These are phyloP conservation scores for Sarcophaga caerulescens DNA, from an alignment of 2,888 invertebrate genomes.

Conservation along the genomic window DNA sequence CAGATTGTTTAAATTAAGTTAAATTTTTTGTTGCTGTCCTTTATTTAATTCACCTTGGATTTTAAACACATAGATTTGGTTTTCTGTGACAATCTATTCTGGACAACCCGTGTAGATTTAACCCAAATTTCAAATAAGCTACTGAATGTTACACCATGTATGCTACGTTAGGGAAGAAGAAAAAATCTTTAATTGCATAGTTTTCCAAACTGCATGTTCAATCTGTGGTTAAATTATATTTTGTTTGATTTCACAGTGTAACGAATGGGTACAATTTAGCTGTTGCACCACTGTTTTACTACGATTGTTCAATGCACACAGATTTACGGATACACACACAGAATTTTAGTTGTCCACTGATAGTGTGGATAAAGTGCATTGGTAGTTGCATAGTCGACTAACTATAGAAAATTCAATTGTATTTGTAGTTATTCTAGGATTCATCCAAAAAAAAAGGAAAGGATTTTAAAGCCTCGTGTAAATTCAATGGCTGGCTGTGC, in stretches of 20 bases:
- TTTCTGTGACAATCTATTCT: too few relatives aligned
- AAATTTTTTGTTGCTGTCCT: too few relatives aligned
- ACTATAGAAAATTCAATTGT: too few relatives aligned
- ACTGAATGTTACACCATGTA: not conserved
- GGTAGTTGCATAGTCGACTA: too few relatives aligned
- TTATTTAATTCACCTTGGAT: too few relatives aligned
- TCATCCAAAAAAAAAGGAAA: too few relatives aligned
- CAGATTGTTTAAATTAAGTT: too few relatives aligned
- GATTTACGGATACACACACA: not conserved
- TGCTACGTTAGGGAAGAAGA: not conserved
- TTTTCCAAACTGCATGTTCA: conserved; percentile 37
- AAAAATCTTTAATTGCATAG: not conserved
- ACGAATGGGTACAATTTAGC: not conserved
- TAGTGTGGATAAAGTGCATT: too few relatives aligned
- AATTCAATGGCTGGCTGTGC: too few relatives aligned
- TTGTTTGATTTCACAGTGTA: not conserved
- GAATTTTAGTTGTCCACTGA: not conserved
- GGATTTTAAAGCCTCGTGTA: too few relatives aligned
- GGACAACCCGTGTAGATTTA: rapidly evolving
- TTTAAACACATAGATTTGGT: too few relatives aligned
- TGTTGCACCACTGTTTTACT: conserved; percentile 31
- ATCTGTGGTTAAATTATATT: conserved; percentile 55
- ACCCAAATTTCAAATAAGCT: not conserved
- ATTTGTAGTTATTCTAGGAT: too few relatives aligned
- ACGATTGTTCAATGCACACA: conserved; percentile 2